A percentile compares a stretch with the other conserved stretches of the same genome.
Evolutionary conservation across 2,797 vertebrate genomes (phyloP).

Genomic region (Notolepis coatsorum): DNA sequence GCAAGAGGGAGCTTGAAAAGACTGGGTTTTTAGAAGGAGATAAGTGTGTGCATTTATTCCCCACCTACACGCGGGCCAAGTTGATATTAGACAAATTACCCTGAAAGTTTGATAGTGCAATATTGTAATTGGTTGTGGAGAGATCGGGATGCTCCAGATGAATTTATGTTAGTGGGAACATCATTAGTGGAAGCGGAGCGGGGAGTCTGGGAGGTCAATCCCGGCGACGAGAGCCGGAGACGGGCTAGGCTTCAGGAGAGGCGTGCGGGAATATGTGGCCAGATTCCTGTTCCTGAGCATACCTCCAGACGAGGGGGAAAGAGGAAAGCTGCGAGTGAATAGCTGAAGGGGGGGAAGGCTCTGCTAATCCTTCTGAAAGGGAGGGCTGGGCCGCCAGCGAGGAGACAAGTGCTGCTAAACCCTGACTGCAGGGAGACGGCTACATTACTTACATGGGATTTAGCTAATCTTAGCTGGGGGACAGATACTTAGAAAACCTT

Average conservation of each 20-base stretch:
- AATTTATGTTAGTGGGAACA: slow-evolving; percentile 49
- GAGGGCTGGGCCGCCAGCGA: slow-evolving; percentile 86
- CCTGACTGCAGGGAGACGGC: slow-evolving; percentile 89
- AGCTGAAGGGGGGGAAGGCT: slow-evolving; percentile 87
- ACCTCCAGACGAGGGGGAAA: slow-evolving; percentile 80
- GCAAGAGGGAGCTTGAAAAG: slow-evolving; percentile 39
- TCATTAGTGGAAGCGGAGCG: slow-evolving; percentile 56
- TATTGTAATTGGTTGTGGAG: slow-evolving; percentile 40
- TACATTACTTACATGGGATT: slow-evolving; percentile 93
- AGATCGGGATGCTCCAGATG: slow-evolving; percentile 56
- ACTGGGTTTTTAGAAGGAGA: too few relatives aligned
- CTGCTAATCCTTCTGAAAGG: slow-evolving; percentile 88
- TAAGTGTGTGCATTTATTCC: slow-evolving; percentile 37
- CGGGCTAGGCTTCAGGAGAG: slow-evolving; percentile 71
- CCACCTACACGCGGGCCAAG: slow-evolving; percentile 29
- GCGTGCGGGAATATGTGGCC: slow-evolving; percentile 79
- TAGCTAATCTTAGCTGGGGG: slow-evolving; percentile 91
- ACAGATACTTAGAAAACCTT: slow-evolving; percentile 91
- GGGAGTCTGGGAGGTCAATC: slow-evolving; percentile 68
- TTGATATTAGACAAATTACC: slow-evolving; percentile 31
- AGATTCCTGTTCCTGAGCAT: slow-evolving; percentile 80
- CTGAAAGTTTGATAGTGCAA: slow-evolving; percentile 58
- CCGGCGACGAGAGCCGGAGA: slow-evolving; percentile 64
- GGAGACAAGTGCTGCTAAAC: slow-evolving; percentile 89
- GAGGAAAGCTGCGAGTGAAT: slow-evolving; percentile 85